Evolutionary conservation across 2,113 vertebrate species (phyloP).

Genomic region (Myrmecophaga tridactyla): DNA sequence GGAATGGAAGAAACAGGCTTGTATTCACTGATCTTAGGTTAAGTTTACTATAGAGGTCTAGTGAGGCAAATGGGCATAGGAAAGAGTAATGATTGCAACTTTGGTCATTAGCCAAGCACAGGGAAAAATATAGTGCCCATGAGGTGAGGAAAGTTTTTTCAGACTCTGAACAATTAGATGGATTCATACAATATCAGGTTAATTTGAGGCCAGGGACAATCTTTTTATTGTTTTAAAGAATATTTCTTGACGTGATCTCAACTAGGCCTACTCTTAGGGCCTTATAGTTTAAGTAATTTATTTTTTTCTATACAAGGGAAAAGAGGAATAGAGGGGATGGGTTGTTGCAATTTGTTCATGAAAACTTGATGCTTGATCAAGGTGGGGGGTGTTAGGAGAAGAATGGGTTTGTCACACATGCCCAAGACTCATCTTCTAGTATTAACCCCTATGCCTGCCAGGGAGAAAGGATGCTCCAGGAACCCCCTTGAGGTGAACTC

Average conservation of each 20-base stretch:
- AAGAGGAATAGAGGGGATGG: not conserved
- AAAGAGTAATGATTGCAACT: not conserved
- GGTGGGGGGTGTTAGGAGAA: not conserved
- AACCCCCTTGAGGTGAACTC: not conserved
- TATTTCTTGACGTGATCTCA: not conserved
- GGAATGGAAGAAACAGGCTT: not conserved
- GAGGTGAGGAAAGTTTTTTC: not conserved
- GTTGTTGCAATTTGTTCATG: not conserved
- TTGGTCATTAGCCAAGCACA: not conserved
- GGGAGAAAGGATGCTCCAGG: not conserved
- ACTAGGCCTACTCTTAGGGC: not conserved
- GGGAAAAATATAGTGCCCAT: not conserved
- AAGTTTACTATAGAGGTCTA: not conserved
- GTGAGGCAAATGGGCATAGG: not conserved
- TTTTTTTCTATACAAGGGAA: not conserved
- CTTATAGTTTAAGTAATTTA: not conserved
- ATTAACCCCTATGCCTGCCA: not conserved
- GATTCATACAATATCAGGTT: not conserved
- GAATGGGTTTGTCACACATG: not conserved
- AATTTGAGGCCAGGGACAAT: not conserved
- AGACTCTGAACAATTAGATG: not conserved
- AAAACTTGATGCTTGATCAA: not conserved
- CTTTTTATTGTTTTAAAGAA: not conserved
- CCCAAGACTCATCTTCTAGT: not conserved
- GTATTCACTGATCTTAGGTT: not conserved